Percentiles rank a stretch among this genome's conserved stretches.
phyloP scores from a whole-genome alignment of 2,888 invertebrate genomes.

The Stramonita haemastoma region DNA sequence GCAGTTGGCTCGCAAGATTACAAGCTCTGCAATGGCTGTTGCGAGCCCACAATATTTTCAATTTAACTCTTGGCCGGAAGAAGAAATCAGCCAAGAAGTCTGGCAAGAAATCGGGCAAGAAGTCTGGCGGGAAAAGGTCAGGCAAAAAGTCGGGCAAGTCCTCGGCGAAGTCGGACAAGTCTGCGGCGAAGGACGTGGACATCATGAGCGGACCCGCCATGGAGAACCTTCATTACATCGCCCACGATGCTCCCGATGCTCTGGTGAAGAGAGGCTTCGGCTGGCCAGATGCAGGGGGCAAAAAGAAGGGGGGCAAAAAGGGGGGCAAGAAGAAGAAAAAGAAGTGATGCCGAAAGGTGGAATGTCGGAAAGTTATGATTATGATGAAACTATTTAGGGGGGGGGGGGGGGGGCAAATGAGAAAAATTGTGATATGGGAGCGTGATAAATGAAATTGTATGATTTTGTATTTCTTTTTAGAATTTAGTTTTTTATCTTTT shows the following conservation, averaged over 20 bases:
- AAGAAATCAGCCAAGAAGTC: slow-evolving; percentile 55
- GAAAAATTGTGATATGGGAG: too few relatives aligned
- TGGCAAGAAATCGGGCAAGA: slow-evolving; percentile 70
- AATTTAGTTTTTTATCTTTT: background rate
- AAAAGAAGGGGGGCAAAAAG: slow-evolving; percentile 80
- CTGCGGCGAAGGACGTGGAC: slow-evolving; percentile 56
- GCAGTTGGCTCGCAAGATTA: too few relatives aligned
- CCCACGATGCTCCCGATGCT: slow-evolving; percentile 94
- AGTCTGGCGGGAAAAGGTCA: slow-evolving; percentile 63
- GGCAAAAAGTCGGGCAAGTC: slow-evolving; percentile 63
- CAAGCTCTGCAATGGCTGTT: too few relatives aligned
- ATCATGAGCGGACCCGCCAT: slow-evolving; percentile 88
- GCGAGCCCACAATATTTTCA: too few relatives aligned
- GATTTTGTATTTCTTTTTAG: background rate
- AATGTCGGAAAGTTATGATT: background rate
- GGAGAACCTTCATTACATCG: slow-evolving; percentile 95
- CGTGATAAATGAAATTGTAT: too few relatives aligned
- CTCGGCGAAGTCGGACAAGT: slow-evolving; percentile 63
- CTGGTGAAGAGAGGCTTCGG: slow-evolving; percentile 91
- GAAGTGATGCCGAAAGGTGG: slow-evolving; percentile 17
- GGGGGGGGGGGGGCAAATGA: background rate
- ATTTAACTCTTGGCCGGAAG: too few relatives aligned
- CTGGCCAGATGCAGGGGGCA: slow-evolving; percentile 91
- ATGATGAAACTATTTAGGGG: background rate
- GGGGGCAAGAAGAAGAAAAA: slow-evolving; percentile 63